Percentiles rank a stretch among this genome's conserved stretches.
Evolutionary conservation across 2,888 invertebrate species (phyloP).

Genomic region (Ferdinandea cuprea): DNA sequence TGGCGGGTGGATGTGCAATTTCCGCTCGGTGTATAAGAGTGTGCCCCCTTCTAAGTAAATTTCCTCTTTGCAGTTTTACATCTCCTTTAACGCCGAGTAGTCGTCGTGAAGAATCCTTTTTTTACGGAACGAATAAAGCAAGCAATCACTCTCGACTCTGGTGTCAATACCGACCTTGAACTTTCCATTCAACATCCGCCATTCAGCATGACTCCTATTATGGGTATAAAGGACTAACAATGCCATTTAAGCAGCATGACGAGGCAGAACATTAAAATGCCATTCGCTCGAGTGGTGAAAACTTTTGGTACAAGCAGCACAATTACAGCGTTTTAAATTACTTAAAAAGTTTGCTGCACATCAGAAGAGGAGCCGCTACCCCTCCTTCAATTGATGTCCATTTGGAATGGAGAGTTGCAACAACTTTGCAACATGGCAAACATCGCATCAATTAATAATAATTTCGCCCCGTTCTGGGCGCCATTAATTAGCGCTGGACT

Average conservation of each 20-base stretch:
- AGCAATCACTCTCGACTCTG: conserved; percentile 1
- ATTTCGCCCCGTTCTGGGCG: conserved; percentile 45
- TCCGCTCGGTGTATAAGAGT: conserved; percentile 25
- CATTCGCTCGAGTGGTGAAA: conserved; percentile 21
- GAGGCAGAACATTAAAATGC: conserved; percentile 24
- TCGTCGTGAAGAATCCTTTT: background rate
- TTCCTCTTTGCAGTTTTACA: conserved; percentile 4
- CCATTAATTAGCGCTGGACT: conserved; percentile 65
- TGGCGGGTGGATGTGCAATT: conserved; percentile 35
- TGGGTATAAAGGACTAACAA: background rate
- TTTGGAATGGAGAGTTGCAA: conserved; percentile 25
- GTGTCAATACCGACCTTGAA: background rate
- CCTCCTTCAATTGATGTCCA: background rate
- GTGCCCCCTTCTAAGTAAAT: conserved; percentile 12
- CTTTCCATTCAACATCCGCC: background rate
- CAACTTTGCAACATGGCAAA: conserved; percentile 57
- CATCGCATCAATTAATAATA: conserved; percentile 70
- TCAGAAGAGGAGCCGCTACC: background rate
- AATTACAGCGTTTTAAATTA: conserved; percentile 21
- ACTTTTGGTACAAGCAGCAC: conserved; percentile 21
- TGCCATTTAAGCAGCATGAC: background rate
- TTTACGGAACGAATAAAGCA: background rate
- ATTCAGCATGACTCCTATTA: background rate
- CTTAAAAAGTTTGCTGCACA: conserved; percentile 42
- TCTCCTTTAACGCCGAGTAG: too few relatives aligned